Conservation (phyloP, 1,140 invertebrate genomes). For the Ylistrum balloti region DNA sequence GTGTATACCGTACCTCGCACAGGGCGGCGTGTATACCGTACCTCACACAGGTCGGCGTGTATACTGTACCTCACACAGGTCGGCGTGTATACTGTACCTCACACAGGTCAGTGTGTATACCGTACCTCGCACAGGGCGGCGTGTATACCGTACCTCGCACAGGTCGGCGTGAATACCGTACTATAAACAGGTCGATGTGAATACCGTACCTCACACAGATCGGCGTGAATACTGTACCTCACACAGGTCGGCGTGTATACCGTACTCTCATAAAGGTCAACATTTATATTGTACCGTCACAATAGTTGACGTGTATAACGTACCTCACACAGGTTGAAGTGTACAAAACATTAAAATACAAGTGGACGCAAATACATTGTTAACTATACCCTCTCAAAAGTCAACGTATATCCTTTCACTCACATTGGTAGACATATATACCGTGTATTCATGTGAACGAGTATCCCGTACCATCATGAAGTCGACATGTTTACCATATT, state of each 20-base stretch:
- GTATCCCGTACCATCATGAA: no score
- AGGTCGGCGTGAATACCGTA: background rate
- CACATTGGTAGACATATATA: background rate
- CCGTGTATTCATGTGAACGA: no score
- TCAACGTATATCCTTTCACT: background rate
- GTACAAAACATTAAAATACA: background rate
- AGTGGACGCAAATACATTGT: background rate
- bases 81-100: background rate
- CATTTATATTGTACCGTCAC: background rate
- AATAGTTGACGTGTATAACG: background rate
- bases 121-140: background rate
- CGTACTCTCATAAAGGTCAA: background rate
- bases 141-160: background rate
- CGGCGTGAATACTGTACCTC: background rate
- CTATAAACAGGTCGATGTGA: background rate
- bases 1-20: background rate
- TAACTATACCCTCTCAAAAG: no score
- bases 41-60: background rate
- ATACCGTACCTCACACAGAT: background rate
- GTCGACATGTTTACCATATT: background rate
- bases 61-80: background rate
- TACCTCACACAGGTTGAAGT: background rate
- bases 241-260: slow-evolving; percentile 1
- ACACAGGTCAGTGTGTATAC: background rate
- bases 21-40: background rate